Evolutionary conservation across 2,888 invertebrate genomes (phyloP), one percentile per base, ranked within the genome.

Genomic region (Drosophila cognata): DNA sequence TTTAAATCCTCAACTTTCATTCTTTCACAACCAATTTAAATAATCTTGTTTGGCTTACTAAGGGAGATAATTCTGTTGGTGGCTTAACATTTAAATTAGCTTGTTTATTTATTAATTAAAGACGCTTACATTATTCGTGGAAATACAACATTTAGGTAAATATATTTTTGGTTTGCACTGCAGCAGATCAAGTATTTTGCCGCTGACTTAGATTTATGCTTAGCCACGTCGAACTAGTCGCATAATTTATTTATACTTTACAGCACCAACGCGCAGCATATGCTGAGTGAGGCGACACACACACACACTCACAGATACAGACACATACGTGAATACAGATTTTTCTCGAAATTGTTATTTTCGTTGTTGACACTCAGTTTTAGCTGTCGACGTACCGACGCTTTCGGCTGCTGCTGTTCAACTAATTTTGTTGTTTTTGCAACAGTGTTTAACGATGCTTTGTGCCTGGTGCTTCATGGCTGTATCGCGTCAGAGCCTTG

Each of bases 231-330:
- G 66, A 65, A 57, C 70, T 71, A 73, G 68, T 65, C 43, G 35
- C 46, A 48, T 70, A 52, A 71, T 75, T 84, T 85, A 85, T 89
- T 89, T 85, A 87, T 84, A 84, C 81, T 81, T 86, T 77, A 68
- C 46, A 57, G 41, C 55, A 35, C 56, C 46, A 50, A 4, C 46
- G 36, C 63, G 62, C 57, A 62, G 77, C 80, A 77, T 82, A 83
- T 82, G 82, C 73, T 66, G 35, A 3, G 21, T 56, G 63, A 25
- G 31, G 52, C 11, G 2, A 29, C 21, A 16, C 36, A 28, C 18
- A 38, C 38, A 46, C 21, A 36, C 41, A 33, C 56, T 16, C 36
- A 21, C 33, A 16, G 50, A 63, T 21, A 36, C 43, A 25, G 46
- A 36, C 57, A 58, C 41, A 52, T 35, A 43, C 35, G 21, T 21